Conservation (phyloP, 1,140 invertebrate species). For the Hypsibius dujardini region DNA sequence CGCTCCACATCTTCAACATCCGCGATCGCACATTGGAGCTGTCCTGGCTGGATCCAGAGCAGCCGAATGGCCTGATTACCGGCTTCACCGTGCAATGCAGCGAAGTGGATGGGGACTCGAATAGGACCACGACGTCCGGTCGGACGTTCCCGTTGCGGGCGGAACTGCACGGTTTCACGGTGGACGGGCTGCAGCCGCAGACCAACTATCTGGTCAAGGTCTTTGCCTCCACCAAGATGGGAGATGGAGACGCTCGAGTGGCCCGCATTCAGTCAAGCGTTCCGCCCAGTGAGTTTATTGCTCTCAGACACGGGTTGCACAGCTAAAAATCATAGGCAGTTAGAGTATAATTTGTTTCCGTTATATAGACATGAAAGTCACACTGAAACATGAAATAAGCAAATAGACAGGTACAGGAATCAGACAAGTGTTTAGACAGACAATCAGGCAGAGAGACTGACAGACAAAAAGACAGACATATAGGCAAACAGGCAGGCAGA, state of each 20-base stretch:
- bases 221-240: conserved; percentile 63
- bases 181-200: conserved; percentile 47
- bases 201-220: conserved; percentile 86
- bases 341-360: no score
- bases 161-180: conserved; percentile 28
- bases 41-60: conserved; percentile 63
- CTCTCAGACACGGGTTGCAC: no score
- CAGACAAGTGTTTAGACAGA: no score
- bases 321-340: no score
- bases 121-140: conserved; percentile 23
- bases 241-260: conserved; percentile 53
- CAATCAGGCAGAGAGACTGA: no score
- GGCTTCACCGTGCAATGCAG: conserved; percentile 18
- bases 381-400: no score
- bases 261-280: conserved; percentile 88
- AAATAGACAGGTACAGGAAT: no score
- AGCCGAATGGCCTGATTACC: conserved; percentile 60
- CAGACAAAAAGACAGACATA: no score
- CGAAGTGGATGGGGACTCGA: conserved; percentile 21
- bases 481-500: no score
- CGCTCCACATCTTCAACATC: conserved; percentile 76
- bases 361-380: no score
- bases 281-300: conserved; percentile 50
- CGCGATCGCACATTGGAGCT: conserved; percentile 76
- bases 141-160: conserved; percentile 23